These are phyloP conservation scores for Tenualosa ilisha DNA, from an alignment of 2,797 vertebrate genomes.

Conservation along the genomic window DNA sequence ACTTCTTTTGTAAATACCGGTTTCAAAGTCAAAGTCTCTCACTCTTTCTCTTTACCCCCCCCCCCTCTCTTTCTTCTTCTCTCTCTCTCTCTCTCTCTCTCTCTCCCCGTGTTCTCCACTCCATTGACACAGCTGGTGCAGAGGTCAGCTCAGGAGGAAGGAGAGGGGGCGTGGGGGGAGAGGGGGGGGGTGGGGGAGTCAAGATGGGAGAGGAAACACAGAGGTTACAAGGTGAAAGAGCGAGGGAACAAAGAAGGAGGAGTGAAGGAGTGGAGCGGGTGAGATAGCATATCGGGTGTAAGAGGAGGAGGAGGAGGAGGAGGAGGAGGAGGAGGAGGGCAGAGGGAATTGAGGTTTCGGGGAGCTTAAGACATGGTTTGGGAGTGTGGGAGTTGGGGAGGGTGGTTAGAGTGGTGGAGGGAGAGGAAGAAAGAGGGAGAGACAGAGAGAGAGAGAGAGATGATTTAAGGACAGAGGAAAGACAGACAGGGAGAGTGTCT, in stretches of 20 bases:
- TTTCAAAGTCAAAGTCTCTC: neutral
- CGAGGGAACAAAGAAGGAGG: neutral
- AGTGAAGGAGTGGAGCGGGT: neutral
- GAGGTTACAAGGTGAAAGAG: slow-evolving; percentile 22
- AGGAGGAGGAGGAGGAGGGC: neutral
- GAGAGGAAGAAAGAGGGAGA: slow-evolving; percentile 35
- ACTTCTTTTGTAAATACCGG: neutral
- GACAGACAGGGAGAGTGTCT: neutral
- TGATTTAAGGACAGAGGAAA: neutral
- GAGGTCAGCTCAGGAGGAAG: neutral
- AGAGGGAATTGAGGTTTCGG: neutral
- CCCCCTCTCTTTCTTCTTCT: neutral
- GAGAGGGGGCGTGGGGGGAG: neutral
- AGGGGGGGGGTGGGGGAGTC: neutral
- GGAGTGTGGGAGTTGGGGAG: slow-evolving; percentile 3
- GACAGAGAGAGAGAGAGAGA: slow-evolving; percentile 42
- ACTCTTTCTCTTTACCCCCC: neutral
- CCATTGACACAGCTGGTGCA: slow-evolving; percentile 4
- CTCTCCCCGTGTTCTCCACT: neutral
- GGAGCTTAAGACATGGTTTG: neutral
- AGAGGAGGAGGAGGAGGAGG: neutral
- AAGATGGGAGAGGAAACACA: slow-evolving; percentile 20
- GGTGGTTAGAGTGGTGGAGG: slow-evolving; percentile 44
- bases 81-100: neutral
- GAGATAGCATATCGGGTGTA: neutral